Conservation (phyloP, 2,888 invertebrate genomes). For the Bedellia somnulentella region DNA sequence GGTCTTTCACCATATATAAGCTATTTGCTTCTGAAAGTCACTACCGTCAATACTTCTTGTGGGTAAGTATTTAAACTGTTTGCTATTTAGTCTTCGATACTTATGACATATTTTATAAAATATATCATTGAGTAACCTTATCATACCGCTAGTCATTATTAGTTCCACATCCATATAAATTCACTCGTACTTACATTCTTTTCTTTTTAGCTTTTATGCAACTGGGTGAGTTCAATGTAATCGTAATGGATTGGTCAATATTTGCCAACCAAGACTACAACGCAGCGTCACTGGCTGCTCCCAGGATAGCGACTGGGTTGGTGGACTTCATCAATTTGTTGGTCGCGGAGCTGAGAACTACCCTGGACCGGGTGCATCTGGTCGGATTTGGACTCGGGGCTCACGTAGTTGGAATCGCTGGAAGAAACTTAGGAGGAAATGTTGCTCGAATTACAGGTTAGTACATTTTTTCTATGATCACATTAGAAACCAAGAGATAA, state of each 20-base stretch:
- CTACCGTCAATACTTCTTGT: not conserved
- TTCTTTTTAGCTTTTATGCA: constrained; percentile 7
- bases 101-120: not conserved
- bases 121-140: too few relatives aligned
- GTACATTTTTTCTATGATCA: not conserved
- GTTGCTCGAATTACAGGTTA: constrained; percentile 10
- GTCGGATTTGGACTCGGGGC: constrained; percentile 11
- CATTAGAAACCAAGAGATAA: too few relatives aligned
- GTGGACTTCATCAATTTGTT: constrained; percentile 7
- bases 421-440: constrained; percentile 6
- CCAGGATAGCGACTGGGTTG: constrained; percentile 4
- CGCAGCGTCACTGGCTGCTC: constrained; percentile 3
- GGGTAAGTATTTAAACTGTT: not conserved
- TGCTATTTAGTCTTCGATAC: not conserved
- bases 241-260: constrained; percentile 9
- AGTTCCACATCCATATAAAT: too few relatives aligned
- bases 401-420: constrained; percentile 9
- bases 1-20: too few relatives aligned
- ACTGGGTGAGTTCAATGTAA: constrained; percentile 3
- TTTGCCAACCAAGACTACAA: constrained; percentile 7
- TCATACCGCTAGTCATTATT: too few relatives aligned
- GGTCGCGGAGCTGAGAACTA: constrained; percentile 1
- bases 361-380: too few relatives aligned
- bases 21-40: constrained; percentile 1
- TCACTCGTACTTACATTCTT: too few relatives aligned